Evolutionary conservation across 2,888 invertebrate species (phyloP), one percentile per base, ranked within the genome.

Genomic region (Octonoba sinensis): DNA sequence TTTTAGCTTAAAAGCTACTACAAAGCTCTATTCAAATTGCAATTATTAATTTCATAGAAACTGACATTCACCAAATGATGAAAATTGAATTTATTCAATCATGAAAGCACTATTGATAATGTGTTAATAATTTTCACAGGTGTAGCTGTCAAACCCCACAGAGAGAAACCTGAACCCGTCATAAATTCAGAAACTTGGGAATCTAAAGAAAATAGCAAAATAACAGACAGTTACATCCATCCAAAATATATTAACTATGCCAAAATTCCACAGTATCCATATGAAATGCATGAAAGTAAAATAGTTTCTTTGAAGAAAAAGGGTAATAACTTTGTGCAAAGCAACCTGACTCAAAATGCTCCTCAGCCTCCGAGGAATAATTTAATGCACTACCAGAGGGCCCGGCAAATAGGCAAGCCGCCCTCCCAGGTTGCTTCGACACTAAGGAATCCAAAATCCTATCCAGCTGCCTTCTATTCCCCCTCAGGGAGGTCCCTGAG

Each of bases 211-310:
- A 49, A 18, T 47, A 27, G 66, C 22, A 79, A 79, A 75, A 69
- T 70, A n/a, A 64, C 75, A 24, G 81, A 82, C 16, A 74, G 62
- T 81, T 75, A 82, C 22, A 82, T 75, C 44, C 75, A 82, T 16
- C 81, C 81, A 11, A 75, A 82, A 59, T 56, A 46, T 46, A 82
- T 82, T 44, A 75, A 75, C 51, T 82, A 82, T 70, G 57, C 81
- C 27, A 75, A 70, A 70, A 75, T 75, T 49, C 74, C 81, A 18
- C 81, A 82, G 15, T 82, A 75, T 49, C 81, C 74, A n/a, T 75
- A 67, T 70, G 74, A 82, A 82, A 82, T 75, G 75, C 81, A 82
- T 49, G 74, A 82, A 36, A 82, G 81, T 46, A 82, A 82, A 65
- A 82, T 82, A 44, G 70, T 82, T 20, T 82, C 81, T 20, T 59